Conservation (phyloP, 1,140 invertebrate species). For the Drosophila sp. region DNA sequence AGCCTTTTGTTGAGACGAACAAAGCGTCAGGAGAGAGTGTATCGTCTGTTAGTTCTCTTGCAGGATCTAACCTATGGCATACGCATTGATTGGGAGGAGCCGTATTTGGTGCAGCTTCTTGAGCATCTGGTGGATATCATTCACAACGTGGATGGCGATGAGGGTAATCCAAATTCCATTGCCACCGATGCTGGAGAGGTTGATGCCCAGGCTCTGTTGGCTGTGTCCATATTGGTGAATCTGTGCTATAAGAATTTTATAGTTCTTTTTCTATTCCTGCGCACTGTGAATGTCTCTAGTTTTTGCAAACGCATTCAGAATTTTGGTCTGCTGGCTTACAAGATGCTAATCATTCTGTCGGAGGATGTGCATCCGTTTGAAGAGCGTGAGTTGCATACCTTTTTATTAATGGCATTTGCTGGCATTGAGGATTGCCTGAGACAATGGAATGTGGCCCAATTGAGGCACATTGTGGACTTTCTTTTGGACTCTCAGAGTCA, state of each 20-base stretch:
- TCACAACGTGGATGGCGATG: constrained; percentile 44
- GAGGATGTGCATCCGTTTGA: constrained; percentile 82
- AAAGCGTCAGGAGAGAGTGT: constrained; percentile 78
- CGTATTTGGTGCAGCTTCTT: constrained; percentile 84
- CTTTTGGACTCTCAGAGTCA: constrained; percentile 77
- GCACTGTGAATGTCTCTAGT: constrained; percentile 83
- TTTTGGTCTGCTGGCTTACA: constrained; percentile 84
- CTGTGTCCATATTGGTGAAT: constrained; percentile 85
- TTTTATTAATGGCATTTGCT: constrained; percentile 83
- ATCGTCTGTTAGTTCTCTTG: constrained; percentile 83
- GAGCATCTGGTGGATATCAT: constrained; percentile 83
- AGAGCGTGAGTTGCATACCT: constrained; percentile 77
- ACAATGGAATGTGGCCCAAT: constrained; percentile 83
- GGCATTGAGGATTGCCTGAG: constrained; percentile 83
- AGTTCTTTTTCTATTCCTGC: constrained; percentile 85
- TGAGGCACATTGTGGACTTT: constrained; percentile 85
- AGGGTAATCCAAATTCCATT: neutral
- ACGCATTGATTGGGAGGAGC: constrained; percentile 85
- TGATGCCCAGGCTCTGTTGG: constrained; percentile 83
- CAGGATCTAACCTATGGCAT: constrained; percentile 86
- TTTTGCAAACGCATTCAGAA: constrained; percentile 81
- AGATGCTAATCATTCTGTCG: constrained; percentile 85
- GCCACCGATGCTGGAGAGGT: constrained; percentile 30
- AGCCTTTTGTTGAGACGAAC: constrained; percentile 82
- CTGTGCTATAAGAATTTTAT: constrained; percentile 86